Evolutionary conservation across 1,140 invertebrate species (phyloP).

Genomic region (Hylyphantes graminicola): DNA sequence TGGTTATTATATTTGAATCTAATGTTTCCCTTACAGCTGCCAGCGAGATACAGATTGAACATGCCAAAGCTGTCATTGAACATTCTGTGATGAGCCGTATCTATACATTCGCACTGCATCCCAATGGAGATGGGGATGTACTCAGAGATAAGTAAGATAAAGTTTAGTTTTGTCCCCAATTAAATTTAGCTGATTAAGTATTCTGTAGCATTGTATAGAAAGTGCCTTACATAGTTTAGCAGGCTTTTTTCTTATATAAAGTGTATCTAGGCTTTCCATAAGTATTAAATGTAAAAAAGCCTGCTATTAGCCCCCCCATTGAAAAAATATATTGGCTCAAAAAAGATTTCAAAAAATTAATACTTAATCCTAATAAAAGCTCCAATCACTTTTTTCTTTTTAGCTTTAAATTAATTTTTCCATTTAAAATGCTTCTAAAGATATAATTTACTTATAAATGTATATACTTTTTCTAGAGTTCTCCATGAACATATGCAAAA

Average conservation of each 20-base stretch:
- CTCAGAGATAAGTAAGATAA: conserved; percentile 84
- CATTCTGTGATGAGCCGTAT: conserved; percentile 83
- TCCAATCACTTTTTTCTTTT: too few species aligned
- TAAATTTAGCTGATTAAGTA: background rate
- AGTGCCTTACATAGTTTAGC: background rate
- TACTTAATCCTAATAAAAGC: background rate
- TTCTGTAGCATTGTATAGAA: background rate
- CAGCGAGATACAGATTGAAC: conserved; percentile 82
- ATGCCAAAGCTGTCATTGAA: conserved; percentile 71
- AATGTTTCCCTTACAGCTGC: conserved; percentile 71
- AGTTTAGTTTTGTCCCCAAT: conserved; percentile 30
- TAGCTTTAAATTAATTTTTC: conserved; percentile 62
- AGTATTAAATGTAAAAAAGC: too few species aligned
- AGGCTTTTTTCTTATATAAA: too few species aligned
- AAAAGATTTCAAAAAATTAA: background rate
- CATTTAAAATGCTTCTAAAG: background rate
- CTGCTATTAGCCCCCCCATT: too few species aligned
- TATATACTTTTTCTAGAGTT: conserved; percentile 71
- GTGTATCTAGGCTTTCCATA: too few species aligned
- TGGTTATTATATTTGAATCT: background rate
- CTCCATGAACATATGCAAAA: conserved; percentile 90
- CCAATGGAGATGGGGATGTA: conserved; percentile 96
- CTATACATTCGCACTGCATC: conserved; percentile 93
- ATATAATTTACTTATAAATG: background rate
- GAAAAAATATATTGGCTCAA: background rate